Base-by-base conservation (phyloP, 2,797 vertebrate genomes). In the Syngnathus acus region DNA sequence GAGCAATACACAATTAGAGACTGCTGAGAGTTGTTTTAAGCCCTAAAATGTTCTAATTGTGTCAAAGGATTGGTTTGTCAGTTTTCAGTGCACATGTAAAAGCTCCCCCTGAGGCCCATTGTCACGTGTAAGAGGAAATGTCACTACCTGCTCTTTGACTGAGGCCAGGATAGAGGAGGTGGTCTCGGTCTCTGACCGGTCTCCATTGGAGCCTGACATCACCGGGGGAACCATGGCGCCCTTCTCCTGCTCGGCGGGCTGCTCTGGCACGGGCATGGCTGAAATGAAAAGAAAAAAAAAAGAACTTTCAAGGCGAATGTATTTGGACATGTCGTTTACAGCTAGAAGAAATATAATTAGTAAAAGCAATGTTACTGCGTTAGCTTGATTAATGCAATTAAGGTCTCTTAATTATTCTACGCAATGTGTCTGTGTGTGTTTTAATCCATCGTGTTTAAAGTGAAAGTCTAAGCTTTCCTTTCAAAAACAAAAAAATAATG, bases 251-350 rank as follows among this genome's bases (percentile, higher is more conserved):
- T 94, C 94, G 9, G 93, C 91, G 74, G 95, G 92, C 79, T 98
- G 96, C 68, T 98, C 96, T 82, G 96, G 97, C 85, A 99, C 95
- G 75, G 97, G 97, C 97, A 99, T 99, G 81, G 88, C 89, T 92
- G 37, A 74, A 62, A 62, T 45, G 13, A 21, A 62, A 62, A 43
- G 17, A 57, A 57, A 57, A 37, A 17, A 37, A 57, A 13, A 32
- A 32, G 26, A 32, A 32, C 32, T 32, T 32, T 32, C 32, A 32
- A 32, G 32, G 32, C 32, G 4, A 32, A 32, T 32, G 32, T 32
- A 32, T 32, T 32, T 32, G 32, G 32, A 32, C 32, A 32, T 32
- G 32, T 32, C 32, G 4, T 32, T 32, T 32, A 32, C 32, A 32
- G 32, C 32, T 32, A 32, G 32, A 32, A 32, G 32, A 32, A 32